Conservation (phyloP, 2,797 vertebrate species). For the Protonibea diacanthus region DNA sequence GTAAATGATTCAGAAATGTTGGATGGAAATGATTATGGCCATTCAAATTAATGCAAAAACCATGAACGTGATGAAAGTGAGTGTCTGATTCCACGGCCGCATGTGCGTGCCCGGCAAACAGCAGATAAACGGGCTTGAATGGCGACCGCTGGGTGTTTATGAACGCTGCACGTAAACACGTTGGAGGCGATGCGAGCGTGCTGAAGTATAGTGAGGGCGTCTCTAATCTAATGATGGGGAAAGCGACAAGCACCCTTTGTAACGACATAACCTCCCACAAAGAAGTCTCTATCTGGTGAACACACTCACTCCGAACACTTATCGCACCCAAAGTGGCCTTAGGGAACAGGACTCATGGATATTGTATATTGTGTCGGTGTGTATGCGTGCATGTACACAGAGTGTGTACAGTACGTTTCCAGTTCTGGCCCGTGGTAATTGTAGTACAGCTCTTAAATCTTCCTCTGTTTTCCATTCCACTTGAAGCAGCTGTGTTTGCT, state of each 20-base stretch:
- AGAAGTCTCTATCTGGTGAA: constrained; percentile 15
- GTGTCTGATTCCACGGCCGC: background rate
- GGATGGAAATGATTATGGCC: too few relatives aligned
- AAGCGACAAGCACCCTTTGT: constrained; percentile 6
- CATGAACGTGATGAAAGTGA: too few relatives aligned
- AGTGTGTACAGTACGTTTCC: constrained; percentile 10
- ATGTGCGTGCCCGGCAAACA: background rate
- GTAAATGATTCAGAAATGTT: too few relatives aligned
- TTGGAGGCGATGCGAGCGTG: background rate
- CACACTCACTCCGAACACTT: constrained; percentile 15
- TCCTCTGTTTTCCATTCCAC: background rate
- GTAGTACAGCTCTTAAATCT: constrained; percentile 23
- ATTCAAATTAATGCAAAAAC: too few relatives aligned
- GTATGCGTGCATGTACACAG: background rate
- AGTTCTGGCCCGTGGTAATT: constrained; percentile 16
- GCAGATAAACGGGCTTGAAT: background rate
- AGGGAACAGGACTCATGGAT: background rate
- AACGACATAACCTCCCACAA: constrained; percentile 5
- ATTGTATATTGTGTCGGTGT: constrained; percentile 7
- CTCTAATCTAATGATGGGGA: constrained; percentile 24
- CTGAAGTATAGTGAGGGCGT: background rate
- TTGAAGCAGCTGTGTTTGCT: constrained; percentile 21
- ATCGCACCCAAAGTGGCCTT: constrained; percentile 21
- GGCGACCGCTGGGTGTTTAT: background rate
- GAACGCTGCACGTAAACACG: constrained; percentile 21